These are phyloP conservation scores for Dromococcyx pavoninus DNA, from an alignment of 2,797 vertebrate species.

Conservation along the genomic window DNA sequence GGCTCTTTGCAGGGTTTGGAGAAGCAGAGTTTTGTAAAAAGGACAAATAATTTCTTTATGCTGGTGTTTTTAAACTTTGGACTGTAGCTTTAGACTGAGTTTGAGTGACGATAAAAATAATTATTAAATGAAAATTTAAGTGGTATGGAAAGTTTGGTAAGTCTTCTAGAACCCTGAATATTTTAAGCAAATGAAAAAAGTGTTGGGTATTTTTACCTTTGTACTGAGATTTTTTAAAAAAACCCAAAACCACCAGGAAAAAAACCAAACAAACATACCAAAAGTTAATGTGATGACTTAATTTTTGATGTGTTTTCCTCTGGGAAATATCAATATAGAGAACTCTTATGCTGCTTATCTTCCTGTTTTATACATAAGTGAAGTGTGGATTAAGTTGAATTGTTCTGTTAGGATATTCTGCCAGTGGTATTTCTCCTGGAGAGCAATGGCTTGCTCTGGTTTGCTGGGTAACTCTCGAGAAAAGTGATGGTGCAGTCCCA, in stretches of 20 bases:
- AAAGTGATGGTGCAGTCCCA: not conserved
- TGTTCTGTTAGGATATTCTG: not conserved
- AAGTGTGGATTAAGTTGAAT: not conserved
- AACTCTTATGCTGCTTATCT: not conserved
- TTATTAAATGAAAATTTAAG: not conserved
- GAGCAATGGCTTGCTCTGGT: not conserved
- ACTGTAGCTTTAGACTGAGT: not conserved
- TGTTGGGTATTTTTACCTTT: not conserved
- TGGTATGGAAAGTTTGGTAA: not conserved
- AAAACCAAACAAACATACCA: not conserved
- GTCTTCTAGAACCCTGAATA: not conserved
- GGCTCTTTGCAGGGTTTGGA: not conserved
- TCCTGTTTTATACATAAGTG: not conserved
- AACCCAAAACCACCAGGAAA: not conserved
- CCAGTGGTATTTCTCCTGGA: not conserved
- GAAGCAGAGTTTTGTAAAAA: not conserved
- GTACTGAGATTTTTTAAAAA: not conserved
- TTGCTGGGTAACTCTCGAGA: not conserved
- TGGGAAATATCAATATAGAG: not conserved
- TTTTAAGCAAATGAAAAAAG: not conserved
- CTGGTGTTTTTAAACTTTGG: not conserved
- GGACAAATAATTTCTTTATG: not conserved
- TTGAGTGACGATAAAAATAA: not conserved
- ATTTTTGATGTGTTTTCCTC: not conserved
- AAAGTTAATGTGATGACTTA: not conserved